Conservation (phyloP, 2,888 invertebrate genomes). For the Pecten maximus region DNA sequence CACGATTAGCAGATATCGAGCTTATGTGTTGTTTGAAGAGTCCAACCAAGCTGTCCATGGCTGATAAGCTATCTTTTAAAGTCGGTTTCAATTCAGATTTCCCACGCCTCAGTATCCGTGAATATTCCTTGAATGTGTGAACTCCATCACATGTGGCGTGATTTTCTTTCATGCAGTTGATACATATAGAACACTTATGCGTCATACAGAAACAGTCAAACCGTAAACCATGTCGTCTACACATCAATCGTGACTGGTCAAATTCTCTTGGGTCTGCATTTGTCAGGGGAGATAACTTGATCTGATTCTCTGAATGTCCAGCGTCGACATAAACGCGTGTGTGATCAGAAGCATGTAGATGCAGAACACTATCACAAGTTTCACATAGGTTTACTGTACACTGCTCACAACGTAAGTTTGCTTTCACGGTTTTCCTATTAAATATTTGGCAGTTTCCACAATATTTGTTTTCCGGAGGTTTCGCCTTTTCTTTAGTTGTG, state of each 20-base stretch:
- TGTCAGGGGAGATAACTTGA: not conserved
- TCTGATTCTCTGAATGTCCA: not conserved
- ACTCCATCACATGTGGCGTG: not conserved
- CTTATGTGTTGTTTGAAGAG: not conserved
- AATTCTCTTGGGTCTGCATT: not conserved
- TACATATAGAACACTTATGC: not conserved
- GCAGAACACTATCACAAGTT: not conserved
- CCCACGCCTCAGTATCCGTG: not conserved
- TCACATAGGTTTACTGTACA: not conserved
- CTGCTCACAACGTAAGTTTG: constrained; percentile 5
- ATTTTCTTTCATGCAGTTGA: not conserved
- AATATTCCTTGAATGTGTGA: not conserved
- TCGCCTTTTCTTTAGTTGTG: not conserved
- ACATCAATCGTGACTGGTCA: not conserved
- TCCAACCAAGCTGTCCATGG: not conserved
- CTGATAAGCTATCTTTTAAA: not conserved
- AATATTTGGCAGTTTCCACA: constrained; percentile 1
- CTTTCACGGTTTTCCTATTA: not conserved
- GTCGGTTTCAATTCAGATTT: not conserved
- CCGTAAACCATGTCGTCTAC: not conserved
- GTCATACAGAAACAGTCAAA: not conserved
- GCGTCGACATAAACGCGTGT: not conserved
- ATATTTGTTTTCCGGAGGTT: not conserved
- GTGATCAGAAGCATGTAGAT: not conserved
- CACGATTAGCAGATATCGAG: not conserved